Conservation (phyloP, 1,140 invertebrate genomes). For the Ericerus pela region DNA sequence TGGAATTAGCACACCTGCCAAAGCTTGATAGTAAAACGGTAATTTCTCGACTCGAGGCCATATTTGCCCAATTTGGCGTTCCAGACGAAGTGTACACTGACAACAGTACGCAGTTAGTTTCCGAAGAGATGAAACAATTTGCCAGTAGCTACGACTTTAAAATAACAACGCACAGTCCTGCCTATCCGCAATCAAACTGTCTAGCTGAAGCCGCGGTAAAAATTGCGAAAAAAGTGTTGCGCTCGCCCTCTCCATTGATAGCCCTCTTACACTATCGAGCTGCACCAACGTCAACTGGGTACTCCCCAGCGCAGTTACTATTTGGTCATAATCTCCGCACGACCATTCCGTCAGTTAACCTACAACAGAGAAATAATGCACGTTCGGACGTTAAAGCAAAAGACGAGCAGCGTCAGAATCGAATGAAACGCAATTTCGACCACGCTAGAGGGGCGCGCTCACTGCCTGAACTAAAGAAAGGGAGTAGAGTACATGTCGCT, state of each 20-base stretch:
- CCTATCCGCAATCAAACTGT: constrained; percentile 20
- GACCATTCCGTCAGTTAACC: too few species aligned
- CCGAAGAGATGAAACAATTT: too few species aligned
- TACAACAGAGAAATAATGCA: too few species aligned
- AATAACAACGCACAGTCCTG: constrained; percentile 16
- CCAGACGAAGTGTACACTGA: constrained; percentile 14
- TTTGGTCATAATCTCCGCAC: neutral
- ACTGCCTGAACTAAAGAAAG: too few species aligned
- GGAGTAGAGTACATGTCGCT: too few species aligned
- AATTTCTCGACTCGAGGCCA: constrained; percentile 12
- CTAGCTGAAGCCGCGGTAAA: constrained; percentile 20
- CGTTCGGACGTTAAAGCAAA: too few species aligned
- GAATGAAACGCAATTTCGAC: too few species aligned
- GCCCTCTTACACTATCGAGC: constrained; percentile 17
- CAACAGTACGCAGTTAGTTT: constrained; percentile 17
- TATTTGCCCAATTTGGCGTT: constrained; percentile 18
- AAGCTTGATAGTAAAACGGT: neutral
- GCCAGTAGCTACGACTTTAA: constrained; percentile 8
- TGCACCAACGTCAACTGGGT: constrained; percentile 1
- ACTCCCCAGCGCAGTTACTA: constrained; percentile 14
- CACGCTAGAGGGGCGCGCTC: too few species aligned
- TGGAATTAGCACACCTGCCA: constrained; percentile 13
- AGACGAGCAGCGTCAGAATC: too few species aligned
- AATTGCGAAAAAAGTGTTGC: constrained; percentile 18
- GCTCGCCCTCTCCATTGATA: constrained; percentile 13